Evolutionary conservation across 2,797 vertebrate genomes (phyloP).

Genomic region (Intellagama lesueurii): DNA sequence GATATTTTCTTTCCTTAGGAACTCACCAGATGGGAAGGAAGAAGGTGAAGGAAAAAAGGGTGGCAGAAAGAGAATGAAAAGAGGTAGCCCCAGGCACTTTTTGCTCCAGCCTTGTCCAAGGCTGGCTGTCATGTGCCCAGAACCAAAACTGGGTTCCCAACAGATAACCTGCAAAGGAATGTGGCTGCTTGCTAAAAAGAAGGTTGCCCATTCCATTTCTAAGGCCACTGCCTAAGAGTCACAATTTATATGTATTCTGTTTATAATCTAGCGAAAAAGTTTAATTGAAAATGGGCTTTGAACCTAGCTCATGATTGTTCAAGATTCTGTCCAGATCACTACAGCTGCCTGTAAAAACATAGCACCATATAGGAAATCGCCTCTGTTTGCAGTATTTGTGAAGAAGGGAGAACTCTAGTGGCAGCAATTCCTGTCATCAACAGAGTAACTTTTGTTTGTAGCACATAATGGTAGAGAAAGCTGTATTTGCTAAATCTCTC

Average conservation of each 20-base stretch:
- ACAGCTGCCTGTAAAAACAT: neutral
- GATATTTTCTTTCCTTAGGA: neutral
- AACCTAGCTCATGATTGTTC: neutral
- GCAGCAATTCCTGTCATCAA: neutral
- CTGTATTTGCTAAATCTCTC: neutral
- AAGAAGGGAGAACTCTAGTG: neutral
- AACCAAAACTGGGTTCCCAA: too few species aligned
- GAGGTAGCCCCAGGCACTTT: neutral
- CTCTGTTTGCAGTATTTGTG: neutral
- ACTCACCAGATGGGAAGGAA: neutral
- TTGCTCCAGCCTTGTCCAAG: neutral
- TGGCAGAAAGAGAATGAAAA: too few species aligned
- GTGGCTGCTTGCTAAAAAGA: neutral
- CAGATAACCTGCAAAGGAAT: neutral
- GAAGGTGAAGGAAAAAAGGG: neutral
- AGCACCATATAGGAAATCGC: neutral
- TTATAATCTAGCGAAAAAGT: neutral
- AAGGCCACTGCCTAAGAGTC: neutral
- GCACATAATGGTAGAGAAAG: neutral
- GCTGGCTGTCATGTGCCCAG: neutral
- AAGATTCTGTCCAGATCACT: neutral
- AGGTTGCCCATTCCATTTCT: neutral
- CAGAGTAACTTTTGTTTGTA: neutral
- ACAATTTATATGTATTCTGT: neutral
- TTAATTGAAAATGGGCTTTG: neutral